Evolutionary conservation across 2,888 invertebrate genomes (phyloP).

Genomic region (Rhaphigaster nebulosa): DNA sequence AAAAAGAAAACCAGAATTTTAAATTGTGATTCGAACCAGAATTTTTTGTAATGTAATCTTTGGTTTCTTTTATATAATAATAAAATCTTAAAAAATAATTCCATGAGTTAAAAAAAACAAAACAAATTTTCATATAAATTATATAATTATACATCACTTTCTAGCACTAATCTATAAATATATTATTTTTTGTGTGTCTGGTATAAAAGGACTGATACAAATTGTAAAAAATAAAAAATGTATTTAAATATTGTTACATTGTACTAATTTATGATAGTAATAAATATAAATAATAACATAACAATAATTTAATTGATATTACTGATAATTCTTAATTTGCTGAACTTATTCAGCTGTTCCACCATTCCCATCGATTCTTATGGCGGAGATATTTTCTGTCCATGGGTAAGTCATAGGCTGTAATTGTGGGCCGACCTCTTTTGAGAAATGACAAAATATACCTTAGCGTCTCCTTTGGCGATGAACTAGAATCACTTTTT

Average conservation of each 20-base stretch:
- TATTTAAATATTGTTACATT: background rate
- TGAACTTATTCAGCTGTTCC: background rate
- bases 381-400: background rate
- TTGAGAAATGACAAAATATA: background rate
- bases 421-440: background rate
- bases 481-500: background rate
- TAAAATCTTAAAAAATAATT: too few relatives aligned
- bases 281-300: background rate
- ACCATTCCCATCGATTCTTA: constrained; percentile 5
- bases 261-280: background rate
- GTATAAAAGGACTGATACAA: background rate
- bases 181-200: background rate
- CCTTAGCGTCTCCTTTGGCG: background rate
- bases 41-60: too few relatives aligned
- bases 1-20: too few relatives aligned
- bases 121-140: too few relatives aligned
- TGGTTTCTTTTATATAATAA: too few relatives aligned
- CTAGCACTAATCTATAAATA: too few relatives aligned
- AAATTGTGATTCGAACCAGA: too few relatives aligned
- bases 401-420: background rate
- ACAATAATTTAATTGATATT: background rate
- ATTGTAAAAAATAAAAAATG: background rate
- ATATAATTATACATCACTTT: background rate
- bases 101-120: too few relatives aligned
- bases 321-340: background rate